Conservation (phyloP, 1,140 invertebrate genomes). For the Meteorus sp. region DNA sequence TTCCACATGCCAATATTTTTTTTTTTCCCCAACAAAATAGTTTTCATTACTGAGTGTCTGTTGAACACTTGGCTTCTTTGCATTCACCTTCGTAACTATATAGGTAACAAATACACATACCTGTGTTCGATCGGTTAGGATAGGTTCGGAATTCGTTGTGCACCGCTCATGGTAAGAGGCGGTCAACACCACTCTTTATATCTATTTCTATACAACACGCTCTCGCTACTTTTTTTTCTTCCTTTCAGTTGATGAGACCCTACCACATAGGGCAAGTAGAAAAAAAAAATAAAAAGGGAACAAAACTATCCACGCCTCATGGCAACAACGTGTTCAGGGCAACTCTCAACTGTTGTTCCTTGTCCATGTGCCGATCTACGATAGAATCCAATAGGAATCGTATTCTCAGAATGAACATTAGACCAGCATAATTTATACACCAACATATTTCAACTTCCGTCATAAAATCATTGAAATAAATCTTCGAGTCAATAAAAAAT, state of each 20-base stretch:
- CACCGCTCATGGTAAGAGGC: neutral
- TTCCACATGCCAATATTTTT: too few species aligned
- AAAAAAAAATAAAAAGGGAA: too few species aligned
- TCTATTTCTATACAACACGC: neutral
- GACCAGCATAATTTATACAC: too few species aligned
- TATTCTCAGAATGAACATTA: slow-evolving; percentile 8
- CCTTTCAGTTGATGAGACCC: neutral
- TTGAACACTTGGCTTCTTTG: too few species aligned
- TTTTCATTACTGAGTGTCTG: too few species aligned
- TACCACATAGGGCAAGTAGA: too few species aligned
- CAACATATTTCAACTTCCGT: too few species aligned
- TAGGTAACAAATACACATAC: neutral
- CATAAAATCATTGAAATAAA: too few species aligned
- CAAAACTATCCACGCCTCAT: slow-evolving; percentile 11
- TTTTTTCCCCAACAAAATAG: too few species aligned
- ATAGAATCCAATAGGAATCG: slow-evolving; percentile 2
- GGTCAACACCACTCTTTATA: too few species aligned
- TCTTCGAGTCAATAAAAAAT: too few species aligned
- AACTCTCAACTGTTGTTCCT: neutral
- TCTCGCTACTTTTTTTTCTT: neutral
- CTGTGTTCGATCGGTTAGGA: slow-evolving; percentile 33
- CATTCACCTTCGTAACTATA: neutral
- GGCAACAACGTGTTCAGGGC: neutral
- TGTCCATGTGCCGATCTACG: slow-evolving; percentile 4
- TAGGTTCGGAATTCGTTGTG: slow-evolving; percentile 32